Evolutionary conservation across 2,888 invertebrate genomes (phyloP).

Genomic region (Pomacea canaliculata): DNA sequence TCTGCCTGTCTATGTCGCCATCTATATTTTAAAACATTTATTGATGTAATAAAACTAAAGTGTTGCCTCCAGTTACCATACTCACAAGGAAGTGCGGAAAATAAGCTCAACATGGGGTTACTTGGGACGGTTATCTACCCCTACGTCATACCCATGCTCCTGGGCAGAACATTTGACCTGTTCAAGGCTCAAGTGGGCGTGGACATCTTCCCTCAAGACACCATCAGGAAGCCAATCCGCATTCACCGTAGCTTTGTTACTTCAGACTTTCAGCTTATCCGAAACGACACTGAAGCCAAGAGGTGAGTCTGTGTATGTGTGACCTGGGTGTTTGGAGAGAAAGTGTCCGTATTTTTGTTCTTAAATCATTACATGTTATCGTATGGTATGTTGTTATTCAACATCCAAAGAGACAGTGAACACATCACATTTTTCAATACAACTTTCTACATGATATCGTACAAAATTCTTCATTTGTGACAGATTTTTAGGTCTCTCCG

Average conservation of each 20-base stretch:
- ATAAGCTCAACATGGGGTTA: too few species aligned
- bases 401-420: too few species aligned
- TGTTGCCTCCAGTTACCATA: too few species aligned
- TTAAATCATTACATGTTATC: too few species aligned
- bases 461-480: too few species aligned
- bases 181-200: constrained; percentile 31
- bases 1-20: too few species aligned
- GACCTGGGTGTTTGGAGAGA: neutral
- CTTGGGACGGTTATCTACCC: constrained; percentile 16
- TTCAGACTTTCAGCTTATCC: constrained; percentile 29
- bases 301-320: constrained; percentile 7
- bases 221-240: constrained; percentile 23
- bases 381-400: too few species aligned
- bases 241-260: constrained; percentile 30
- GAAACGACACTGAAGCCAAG: constrained; percentile 27
- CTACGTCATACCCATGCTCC: constrained; percentile 32
- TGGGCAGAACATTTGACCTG: constrained; percentile 31
- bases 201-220: constrained; percentile 27
- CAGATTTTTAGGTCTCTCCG: constrained; percentile 24
- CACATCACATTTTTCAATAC: too few species aligned
- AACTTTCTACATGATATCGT: too few species aligned
- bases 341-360: neutral
- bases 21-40: too few species aligned
- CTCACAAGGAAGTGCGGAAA: too few species aligned
- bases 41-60: too few species aligned